Conservation (phyloP, 1,140 invertebrate species). For the Papilio machaon region DNA sequence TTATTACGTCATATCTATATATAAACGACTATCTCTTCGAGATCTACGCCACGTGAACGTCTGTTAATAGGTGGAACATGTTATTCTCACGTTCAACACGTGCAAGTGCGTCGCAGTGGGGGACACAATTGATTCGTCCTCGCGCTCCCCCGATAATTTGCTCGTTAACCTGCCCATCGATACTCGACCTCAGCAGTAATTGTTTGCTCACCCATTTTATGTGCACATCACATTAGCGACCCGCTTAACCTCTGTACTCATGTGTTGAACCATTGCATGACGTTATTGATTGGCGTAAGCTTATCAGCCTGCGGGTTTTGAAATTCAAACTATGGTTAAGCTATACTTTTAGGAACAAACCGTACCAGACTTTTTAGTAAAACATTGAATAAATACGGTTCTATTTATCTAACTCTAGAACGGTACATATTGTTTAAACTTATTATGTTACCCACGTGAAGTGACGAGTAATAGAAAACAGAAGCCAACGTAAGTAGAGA, state of each 20-base stretch:
- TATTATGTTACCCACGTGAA: neutral
- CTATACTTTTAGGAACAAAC: too few species aligned
- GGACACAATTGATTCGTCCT: slow-evolving; percentile 71
- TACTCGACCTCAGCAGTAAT: slow-evolving; percentile 55
- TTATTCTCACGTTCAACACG: slow-evolving; percentile 19
- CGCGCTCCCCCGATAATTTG: slow-evolving; percentile 70
- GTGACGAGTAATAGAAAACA: neutral
- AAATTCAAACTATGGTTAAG: neutral
- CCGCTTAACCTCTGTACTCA: neutral
- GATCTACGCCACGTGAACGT: neutral
- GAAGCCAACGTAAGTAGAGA: neutral
- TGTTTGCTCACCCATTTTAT: slow-evolving; percentile 35
- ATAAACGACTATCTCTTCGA: neutral
- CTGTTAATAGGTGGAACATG: neutral
- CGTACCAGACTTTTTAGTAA: too few species aligned
- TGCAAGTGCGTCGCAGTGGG: slow-evolving; percentile 44
- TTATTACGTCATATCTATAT: neutral
- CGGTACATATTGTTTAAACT: neutral
- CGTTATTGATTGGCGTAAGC: neutral
- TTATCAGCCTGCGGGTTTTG: neutral
- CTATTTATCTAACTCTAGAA: neutral
- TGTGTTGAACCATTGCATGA: neutral
- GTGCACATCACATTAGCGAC: neutral
- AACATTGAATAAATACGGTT: too few species aligned
- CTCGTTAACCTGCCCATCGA: slow-evolving; percentile 71